Conservation (phyloP, 2,888 invertebrate genomes). For the Melanostoma scalare region DNA sequence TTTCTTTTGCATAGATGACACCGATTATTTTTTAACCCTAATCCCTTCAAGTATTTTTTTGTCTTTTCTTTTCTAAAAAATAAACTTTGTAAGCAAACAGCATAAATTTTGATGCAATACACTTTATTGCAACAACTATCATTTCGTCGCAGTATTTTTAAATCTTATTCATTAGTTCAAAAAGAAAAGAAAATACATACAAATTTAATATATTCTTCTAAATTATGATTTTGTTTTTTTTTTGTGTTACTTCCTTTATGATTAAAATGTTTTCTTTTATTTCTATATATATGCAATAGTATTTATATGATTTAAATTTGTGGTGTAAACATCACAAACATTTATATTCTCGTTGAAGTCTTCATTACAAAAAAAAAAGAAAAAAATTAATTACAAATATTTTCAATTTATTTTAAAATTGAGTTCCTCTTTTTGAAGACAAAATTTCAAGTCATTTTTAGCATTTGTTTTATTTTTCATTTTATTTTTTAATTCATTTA, state of each 20-base stretch:
- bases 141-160: slow-evolving; percentile 35
- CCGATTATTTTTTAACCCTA: too few relatives aligned
- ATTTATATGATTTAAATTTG: slow-evolving; percentile 32
- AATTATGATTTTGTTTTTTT: slow-evolving; percentile 14
- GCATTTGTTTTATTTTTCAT: background rate
- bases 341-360: slow-evolving; percentile 26
- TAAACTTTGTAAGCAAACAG: background rate
- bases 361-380: slow-evolving; percentile 25
- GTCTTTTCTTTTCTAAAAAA: too few relatives aligned
- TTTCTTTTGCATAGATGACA: too few relatives aligned
- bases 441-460: slow-evolving; percentile 2
- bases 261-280: slow-evolving; percentile 14
- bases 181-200: slow-evolving; percentile 46
- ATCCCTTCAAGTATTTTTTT: too few relatives aligned
- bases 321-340: slow-evolving; percentile 29
- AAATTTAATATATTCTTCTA: slow-evolving; percentile 64
- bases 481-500: slow-evolving; percentile 10
- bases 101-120: slow-evolving; percentile 32
- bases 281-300: slow-evolving; percentile 30
- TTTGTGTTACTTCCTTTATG: slow-evolving; percentile 28
- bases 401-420: slow-evolving; percentile 6
- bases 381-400: background rate
- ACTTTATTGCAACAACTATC: slow-evolving; percentile 60
- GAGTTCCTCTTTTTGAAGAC: slow-evolving; percentile 26
- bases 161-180: slow-evolving; percentile 52